A percentile compares a stretch with the other conserved stretches of the same genome.
Conservation (phyloP, 2,113 vertebrate genomes). For the Propithecus coquereli region DNA sequence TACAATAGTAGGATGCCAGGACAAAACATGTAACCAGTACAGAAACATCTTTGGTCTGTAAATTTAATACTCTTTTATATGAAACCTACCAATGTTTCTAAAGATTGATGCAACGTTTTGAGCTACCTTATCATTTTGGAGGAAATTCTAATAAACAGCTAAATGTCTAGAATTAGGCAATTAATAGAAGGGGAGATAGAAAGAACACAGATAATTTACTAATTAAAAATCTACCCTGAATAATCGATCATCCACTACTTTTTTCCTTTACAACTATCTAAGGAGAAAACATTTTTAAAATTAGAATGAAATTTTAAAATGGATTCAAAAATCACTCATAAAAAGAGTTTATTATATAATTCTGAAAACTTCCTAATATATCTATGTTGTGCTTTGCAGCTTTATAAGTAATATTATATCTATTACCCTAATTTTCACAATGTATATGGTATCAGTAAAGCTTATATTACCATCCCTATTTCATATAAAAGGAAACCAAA, state of each 20-base stretch:
- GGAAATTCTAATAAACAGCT: not conserved
- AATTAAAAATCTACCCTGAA: not conserved
- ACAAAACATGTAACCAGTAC: not conserved
- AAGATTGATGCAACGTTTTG: not conserved
- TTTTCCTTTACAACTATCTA: not conserved
- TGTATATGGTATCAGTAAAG: not conserved
- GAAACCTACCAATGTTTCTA: not conserved
- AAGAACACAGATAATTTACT: not conserved
- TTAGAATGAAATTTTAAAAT: conserved; percentile 22
- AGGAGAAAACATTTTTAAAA: conserved; percentile 23
- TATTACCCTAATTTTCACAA: conserved; percentile 26
- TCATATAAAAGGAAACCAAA: not conserved
- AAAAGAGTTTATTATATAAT: not conserved
- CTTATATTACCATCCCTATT: not conserved
- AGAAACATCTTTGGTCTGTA: not conserved
- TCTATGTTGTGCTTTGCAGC: not conserved
- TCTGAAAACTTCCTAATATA: not conserved
- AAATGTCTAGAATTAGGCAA: not conserved
- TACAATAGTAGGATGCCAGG: not conserved
- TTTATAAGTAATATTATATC: conserved; percentile 3
- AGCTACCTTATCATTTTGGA: conserved; percentile 18
- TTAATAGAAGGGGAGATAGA: not conserved
- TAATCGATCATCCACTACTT: not conserved
- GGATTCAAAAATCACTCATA: not conserved
- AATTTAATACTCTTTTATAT: not conserved